A percentile compares a stretch with the other conserved stretches of the same genome.
Evolutionary conservation across 92 coral and sea anemone genomes (phyloP).

Genomic region (Zoanthus sociatus): DNA sequence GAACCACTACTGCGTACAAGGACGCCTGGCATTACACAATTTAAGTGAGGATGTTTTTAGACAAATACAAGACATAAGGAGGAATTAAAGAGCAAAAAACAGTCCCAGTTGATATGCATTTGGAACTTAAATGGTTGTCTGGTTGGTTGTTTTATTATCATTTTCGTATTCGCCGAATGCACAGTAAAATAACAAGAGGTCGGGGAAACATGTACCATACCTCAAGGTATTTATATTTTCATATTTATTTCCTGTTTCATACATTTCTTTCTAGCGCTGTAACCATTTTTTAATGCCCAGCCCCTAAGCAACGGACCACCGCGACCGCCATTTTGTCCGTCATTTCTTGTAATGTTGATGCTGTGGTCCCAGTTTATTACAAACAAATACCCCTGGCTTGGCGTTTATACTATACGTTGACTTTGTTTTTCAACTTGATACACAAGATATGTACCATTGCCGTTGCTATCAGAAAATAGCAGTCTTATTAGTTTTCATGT

Average conservation of each 20-base stretch:
- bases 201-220: background rate
- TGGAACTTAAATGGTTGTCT: conserved; percentile 1
- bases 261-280: background rate
- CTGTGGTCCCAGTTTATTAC: no score
- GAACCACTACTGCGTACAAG: background rate
- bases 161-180: conserved; percentile 1
- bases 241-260: background rate
- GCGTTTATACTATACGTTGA: no score
- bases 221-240: conserved; percentile 9
- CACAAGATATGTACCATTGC: no score
- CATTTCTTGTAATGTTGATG: background rate
- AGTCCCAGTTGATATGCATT: conserved; percentile 1
- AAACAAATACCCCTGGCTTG: no score
- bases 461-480: no score
- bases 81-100: conserved; percentile 6
- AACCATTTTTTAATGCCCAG: conserved; percentile 11
- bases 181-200: background rate
- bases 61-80: conserved; percentile 3
- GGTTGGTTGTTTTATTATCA: background rate
- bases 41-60: background rate
- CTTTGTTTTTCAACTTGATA: no score
- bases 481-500: no score
- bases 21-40: conserved; percentile 6
- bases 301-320: background rate
- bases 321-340: background rate